These are phyloP conservation scores for Lycopodina hypogea DNA, from an alignment of 37 sponge, comb jelly and placozoan species.

Conservation along the genomic window DNA sequence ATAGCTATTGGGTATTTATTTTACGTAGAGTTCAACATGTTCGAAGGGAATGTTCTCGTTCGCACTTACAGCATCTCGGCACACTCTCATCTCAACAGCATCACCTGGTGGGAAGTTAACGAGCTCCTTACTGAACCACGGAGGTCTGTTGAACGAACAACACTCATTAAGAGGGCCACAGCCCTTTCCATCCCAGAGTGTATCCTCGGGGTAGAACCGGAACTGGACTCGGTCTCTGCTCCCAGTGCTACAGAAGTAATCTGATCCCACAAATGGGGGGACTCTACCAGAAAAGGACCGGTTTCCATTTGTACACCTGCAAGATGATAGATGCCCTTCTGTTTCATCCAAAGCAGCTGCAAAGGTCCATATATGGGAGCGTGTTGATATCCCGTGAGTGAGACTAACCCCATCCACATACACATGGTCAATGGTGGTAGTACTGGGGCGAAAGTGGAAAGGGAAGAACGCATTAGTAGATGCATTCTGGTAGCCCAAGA, in stretches of 20 bases:
- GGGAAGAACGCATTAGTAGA: slow-evolving; percentile 21
- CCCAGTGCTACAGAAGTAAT: slow-evolving; percentile 23
- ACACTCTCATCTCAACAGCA: slow-evolving; percentile 26
- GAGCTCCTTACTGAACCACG: slow-evolving; percentile 13
- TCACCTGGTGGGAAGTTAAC: background rate
- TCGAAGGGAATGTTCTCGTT: slow-evolving; percentile 14
- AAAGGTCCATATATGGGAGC: slow-evolving; percentile 23
- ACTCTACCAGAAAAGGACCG: background rate
- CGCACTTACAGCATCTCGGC: slow-evolving; percentile 2
- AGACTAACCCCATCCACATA: slow-evolving; percentile 23
- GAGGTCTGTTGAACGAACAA: slow-evolving; percentile 15
- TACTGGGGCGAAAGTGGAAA: background rate
- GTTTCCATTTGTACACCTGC: background rate
- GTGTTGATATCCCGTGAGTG: slow-evolving; percentile 9
- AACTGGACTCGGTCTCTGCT: background rate
- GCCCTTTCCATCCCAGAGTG: slow-evolving; percentile 25
- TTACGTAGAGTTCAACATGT: slow-evolving; percentile 15
- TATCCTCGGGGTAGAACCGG: slow-evolving; percentile 4
- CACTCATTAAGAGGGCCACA: slow-evolving; percentile 4
- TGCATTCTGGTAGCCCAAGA: slow-evolving; percentile 20
- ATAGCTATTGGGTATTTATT: background rate
- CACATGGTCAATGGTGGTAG: slow-evolving; percentile 1
- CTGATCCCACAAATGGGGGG: background rate
- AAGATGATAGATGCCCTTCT: background rate
- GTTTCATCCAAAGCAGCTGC: slow-evolving; percentile 21